phyloP scores from a whole-genome alignment of 2,797 vertebrate genomes.

The Alauda arvensis region DNA sequence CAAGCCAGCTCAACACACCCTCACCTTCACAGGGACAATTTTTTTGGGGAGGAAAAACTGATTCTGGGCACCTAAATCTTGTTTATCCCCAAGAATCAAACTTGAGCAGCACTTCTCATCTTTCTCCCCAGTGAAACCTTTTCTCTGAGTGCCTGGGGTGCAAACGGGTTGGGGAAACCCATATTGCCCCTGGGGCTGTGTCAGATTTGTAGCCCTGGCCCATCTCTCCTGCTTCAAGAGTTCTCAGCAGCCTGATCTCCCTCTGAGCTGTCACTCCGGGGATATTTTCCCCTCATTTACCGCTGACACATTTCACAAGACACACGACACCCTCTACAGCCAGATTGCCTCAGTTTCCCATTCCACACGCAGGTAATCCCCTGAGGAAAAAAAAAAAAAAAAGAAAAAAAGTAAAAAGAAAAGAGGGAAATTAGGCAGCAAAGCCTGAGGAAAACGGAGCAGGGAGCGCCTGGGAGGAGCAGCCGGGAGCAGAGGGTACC shows the following conservation, averaged over 20 bases:
- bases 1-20: background rate
- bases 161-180: background rate
- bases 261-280: background rate
- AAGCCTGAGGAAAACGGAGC: background rate
- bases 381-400: too few species aligned
- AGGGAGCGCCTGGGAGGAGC: background rate
- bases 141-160: background rate
- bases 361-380: background rate
- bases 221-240: background rate
- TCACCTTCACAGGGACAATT: background rate
- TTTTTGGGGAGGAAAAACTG: rapidly evolving
- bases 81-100: background rate
- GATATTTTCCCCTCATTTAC: background rate
- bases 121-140: background rate
- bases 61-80: background rate
- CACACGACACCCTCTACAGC: background rate
- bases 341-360: slow-evolving; percentile 19
- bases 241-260: background rate
- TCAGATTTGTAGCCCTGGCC: background rate
- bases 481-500: rapidly evolving
- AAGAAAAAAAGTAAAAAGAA: too few species aligned
- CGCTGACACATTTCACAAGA: background rate
- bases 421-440: background rate
- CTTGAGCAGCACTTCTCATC: background rate
- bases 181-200: background rate